These are phyloP conservation scores for Triplophysa siluroides DNA, from an alignment of 2,113 vertebrate species.

Conservation along the genomic window DNA sequence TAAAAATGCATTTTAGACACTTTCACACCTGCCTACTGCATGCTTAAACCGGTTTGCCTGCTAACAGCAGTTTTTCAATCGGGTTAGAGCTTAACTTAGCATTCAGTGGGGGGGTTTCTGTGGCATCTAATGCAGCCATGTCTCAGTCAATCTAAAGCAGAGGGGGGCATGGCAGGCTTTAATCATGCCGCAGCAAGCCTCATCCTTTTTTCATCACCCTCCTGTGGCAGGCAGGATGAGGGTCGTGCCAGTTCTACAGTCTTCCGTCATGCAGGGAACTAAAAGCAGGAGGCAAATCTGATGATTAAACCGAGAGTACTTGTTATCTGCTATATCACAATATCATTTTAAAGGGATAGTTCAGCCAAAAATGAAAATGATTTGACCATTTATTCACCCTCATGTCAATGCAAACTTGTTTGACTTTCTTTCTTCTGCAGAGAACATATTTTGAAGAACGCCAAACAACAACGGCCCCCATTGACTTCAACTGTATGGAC, in stretches of 20 bases:
- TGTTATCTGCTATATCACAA: too few species aligned
- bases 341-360: too few species aligned
- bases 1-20: background rate
- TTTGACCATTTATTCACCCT: too few species aligned
- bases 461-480: too few species aligned
- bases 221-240: conserved; percentile 13
- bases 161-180: conserved; percentile 11
- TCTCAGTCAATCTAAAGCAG: conserved; percentile 25
- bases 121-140: conserved; percentile 3
- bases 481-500: too few species aligned
- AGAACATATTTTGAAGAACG: too few species aligned
- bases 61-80: conserved; percentile 2
- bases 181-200: conserved; percentile 23
- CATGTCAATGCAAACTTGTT: too few species aligned
- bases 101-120: conserved; percentile 13
- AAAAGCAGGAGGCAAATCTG: background rate
- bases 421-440: too few species aligned
- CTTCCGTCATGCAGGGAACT: conserved; percentile 3
- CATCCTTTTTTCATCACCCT: conserved; percentile 26
- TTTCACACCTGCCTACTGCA: background rate
- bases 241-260: conserved; percentile 4
- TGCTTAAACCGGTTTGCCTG: conserved; percentile 23
- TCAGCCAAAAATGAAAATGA: too few species aligned
- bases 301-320: background rate
- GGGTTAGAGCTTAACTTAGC: background rate